Evolutionary conservation across 1,140 invertebrate genomes (phyloP), one percentile per base, ranked within the genome.

Genomic region (Battus philenor): DNA sequence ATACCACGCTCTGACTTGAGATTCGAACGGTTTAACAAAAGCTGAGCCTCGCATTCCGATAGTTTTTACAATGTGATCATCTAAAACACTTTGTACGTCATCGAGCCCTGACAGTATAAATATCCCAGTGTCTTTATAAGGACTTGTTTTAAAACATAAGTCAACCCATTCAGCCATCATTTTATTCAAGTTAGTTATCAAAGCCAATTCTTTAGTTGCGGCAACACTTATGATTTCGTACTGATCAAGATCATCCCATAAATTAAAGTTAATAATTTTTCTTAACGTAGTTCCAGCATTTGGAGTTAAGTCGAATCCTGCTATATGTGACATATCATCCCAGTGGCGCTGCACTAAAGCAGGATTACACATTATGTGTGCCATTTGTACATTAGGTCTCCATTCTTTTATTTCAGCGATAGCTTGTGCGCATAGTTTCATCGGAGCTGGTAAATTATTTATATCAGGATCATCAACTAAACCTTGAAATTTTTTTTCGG

Each of bases 11-110:
- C 89, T 91, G 11, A 93, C 91, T 82, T 96, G 92, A 12, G 78
- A 62, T 86, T 95, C 92, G 78, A 96, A 95, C 3, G 95, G 95
- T 79, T 96, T 95, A 16, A 97, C 94, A 80, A 96, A 97, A 1
- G 95, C 94, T 0, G 95, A 97, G 3, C 95, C 94, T 57, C 94
- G 89, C 93, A 97, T 97, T 0, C 92, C 91, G 62, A 97, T 90
- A 5, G 94, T 94, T 79, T 95, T 95, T 1, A 97, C 89, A 33
- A 97, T 93, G 62, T 97, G 95, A 69, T 97, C 95, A 75, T 97
- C 95, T 6, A 97, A 83, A 17, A 97, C 61, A 11, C 92, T 89
- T 83, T 96, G 93, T 59, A 97, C 92, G 59, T 97, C 95, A 77
- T 97, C 95, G 17, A 97, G 78, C 18, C 91, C 91, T 4, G 91